Evolutionary conservation across 2,113 vertebrate genomes (phyloP).

Genomic region (Struthidea cinerea): DNA sequence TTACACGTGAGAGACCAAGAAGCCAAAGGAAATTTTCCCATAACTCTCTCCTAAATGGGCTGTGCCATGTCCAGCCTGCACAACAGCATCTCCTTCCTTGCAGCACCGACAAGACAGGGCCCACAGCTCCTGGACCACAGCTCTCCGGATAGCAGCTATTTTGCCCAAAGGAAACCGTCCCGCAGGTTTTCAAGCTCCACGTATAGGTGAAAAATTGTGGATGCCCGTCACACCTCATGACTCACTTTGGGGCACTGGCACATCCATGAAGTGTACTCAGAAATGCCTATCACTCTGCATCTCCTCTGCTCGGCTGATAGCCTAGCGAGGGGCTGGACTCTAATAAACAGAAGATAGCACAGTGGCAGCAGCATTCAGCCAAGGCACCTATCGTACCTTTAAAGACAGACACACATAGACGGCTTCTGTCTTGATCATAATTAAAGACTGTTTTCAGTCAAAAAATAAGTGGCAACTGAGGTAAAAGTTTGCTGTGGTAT

Average conservation of each 20-base stretch:
- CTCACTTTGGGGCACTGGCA: not conserved
- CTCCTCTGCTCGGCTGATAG: not conserved
- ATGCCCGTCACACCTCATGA: not conserved
- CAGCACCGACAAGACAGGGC: not conserved
- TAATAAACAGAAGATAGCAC: not conserved
- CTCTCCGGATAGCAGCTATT: not conserved
- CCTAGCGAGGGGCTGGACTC: not conserved
- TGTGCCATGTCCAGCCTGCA: not conserved
- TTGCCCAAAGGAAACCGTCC: not conserved
- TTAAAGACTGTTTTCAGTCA: not conserved
- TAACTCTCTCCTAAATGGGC: not conserved
- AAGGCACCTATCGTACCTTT: not conserved
- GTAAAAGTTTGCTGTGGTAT: not conserved
- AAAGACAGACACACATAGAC: not conserved
- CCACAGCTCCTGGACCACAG: rapidly evolving
- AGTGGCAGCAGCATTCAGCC: not conserved
- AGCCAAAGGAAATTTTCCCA: not conserved
- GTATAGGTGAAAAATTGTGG: not conserved
- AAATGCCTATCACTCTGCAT: constrained; percentile 14
- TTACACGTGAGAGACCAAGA: not conserved
- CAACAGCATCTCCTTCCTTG: not conserved
- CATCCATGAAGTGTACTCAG: not conserved
- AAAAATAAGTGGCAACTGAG: not conserved
- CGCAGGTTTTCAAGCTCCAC: not conserved
- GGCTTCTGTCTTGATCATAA: not conserved